Percentiles rank a stretch among this genome's conserved stretches.
Conservation (phyloP, 2,113 vertebrate species). For the Lanius ludovicianus region DNA sequence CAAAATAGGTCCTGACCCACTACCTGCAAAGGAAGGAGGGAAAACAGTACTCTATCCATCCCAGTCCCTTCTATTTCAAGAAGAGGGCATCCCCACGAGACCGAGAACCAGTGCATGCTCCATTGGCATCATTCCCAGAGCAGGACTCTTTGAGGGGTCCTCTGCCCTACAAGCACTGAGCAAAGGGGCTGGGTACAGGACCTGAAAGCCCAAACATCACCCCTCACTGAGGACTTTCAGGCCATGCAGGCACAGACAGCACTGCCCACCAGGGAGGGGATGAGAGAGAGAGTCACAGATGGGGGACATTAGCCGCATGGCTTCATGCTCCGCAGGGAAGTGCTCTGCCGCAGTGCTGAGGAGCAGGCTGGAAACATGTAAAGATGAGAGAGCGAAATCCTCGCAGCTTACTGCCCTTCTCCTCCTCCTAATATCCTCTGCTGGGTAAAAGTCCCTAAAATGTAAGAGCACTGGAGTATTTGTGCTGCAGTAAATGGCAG, state of each 20-base stretch:
- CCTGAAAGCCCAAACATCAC: not conserved
- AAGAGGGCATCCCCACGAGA: not conserved
- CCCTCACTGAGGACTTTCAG: accelerated
- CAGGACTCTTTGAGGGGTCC: not conserved
- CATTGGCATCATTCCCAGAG: accelerated
- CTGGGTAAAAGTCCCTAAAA: not conserved
- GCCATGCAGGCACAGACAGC: not conserved
- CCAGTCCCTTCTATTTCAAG: not conserved
- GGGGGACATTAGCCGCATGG: slow-evolving; percentile 19
- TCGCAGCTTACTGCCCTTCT: not conserved
- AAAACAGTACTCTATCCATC: not conserved
- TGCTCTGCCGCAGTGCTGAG: not conserved
- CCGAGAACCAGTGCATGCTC: not conserved
- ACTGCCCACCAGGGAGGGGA: not conserved
- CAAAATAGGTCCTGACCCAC: not conserved
- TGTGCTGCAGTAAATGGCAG: not conserved
- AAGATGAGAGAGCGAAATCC: not conserved
- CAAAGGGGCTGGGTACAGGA: not conserved
- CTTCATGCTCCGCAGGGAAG: slow-evolving; percentile 9
- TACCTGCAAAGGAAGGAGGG: not conserved
- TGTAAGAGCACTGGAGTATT: not conserved
- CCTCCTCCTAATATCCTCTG: not conserved
- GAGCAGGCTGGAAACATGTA: not conserved
- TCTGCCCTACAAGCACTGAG: not conserved
- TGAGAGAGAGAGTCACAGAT: slow-evolving; percentile 15